Evolutionary conservation across 2,113 vertebrate species (phyloP), one percentile per base, ranked within the genome.

Genomic region (Hucho hucho): DNA sequence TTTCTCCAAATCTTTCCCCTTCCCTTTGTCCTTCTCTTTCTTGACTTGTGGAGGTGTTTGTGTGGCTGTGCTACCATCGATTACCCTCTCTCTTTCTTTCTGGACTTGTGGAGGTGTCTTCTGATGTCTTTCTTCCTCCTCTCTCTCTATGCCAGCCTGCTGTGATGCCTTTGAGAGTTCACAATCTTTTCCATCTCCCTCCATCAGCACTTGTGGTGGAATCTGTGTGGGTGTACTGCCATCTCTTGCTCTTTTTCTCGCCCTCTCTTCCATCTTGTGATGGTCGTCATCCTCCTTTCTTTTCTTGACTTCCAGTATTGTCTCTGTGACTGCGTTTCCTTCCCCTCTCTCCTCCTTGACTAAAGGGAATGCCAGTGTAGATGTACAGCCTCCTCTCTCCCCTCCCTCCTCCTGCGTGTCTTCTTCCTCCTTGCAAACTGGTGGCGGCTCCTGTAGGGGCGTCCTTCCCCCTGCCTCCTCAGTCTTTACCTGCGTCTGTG

Each of bases 21-120:
- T 0, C 84, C 89, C 64, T 80, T 89, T 2, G 90, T 88, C 67
- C 87, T 79, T 89, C 2, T 91, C 90, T 68, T 88, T 90, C 75
- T 86, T 89, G 63, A 87, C 73, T 18, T 77, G 88, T 5, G 72
- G 64, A 2, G 84, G 69, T 53, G 61, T 86, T 47, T 53, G 80
- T 74, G 69, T 32, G 79, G 72, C 81, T 2, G 70, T 47, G 32
- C 72, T 22, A 64, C 75, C 58, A 14, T 91, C 90, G 86, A 81
- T 87, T 68, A 66, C 74, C 78, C 84, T 90, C 70, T 90, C 88
- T 86, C 84, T 88, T 1, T 73, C 75, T 73, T 76, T 74, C 20
- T 79, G 89, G 67, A 64, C 80, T 26, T 75, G 16, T n/a, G 58
- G 49, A 3, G 47, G 20, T 0, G 18, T 77, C 80, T 83, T 90